A percentile compares a stretch with the other conserved stretches of the same genome.
Evolutionary conservation across 2,113 vertebrate genomes (phyloP).

Genomic region (Tauraco erythrolophus): DNA sequence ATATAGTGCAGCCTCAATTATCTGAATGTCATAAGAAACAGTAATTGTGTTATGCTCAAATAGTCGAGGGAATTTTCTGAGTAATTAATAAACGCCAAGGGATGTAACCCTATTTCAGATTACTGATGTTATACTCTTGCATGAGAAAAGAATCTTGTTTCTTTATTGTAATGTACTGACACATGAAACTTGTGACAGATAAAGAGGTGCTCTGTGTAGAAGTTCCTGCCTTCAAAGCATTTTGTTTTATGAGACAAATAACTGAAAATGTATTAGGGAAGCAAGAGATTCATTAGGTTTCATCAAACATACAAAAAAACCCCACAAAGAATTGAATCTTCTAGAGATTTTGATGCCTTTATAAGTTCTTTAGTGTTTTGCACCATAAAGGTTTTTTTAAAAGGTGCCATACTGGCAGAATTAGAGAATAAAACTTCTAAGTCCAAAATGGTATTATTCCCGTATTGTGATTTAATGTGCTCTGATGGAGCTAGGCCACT

Average conservation of each 20-base stretch:
- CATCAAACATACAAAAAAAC: not conserved
- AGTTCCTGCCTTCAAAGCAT: not conserved
- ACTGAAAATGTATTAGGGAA: not conserved
- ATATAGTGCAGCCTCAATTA: not conserved
- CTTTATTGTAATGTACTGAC: not conserved
- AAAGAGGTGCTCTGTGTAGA: not conserved
- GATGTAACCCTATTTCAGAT: conserved; percentile 33
- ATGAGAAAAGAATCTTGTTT: not conserved
- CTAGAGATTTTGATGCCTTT: not conserved
- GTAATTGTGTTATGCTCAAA: not conserved
- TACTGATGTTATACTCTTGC: not conserved
- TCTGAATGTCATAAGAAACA: not conserved
- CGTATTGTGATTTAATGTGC: not conserved
- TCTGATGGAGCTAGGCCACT: not conserved
- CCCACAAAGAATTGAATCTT: not conserved
- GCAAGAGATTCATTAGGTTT: not conserved
- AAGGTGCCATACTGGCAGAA: not conserved
- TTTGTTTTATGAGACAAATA: not conserved
- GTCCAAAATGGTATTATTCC: not conserved
- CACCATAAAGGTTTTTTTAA: not conserved
- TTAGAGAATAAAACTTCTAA: not conserved
- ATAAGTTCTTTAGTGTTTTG: not conserved
- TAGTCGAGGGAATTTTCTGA: not conserved
- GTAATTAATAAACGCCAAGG: conserved; percentile 52
- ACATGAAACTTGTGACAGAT: not conserved